Percentiles rank a stretch among this genome's conserved stretches.
phyloP scores from a whole-genome alignment of 2,888 invertebrate genomes.

The Ceraclea dissimilis region DNA sequence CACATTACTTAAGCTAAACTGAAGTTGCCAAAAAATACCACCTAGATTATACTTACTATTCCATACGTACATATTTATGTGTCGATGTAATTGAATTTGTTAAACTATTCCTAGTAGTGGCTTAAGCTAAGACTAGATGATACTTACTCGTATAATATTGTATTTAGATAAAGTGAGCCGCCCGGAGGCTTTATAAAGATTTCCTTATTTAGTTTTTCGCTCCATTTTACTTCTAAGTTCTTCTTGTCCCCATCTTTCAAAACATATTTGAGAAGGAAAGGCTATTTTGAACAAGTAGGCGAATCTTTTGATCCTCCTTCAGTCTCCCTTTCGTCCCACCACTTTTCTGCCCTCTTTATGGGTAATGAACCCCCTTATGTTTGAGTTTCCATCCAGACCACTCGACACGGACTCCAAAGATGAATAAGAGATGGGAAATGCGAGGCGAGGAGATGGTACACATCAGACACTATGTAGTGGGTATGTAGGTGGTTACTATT shows the following conservation, averaged over 20 bases:
- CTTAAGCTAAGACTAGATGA: no score
- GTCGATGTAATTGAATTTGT: no score
- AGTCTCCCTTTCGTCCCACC: slow-evolving; percentile 2
- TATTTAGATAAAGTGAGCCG: slow-evolving; percentile 4
- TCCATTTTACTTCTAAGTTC: neutral
- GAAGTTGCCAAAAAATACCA: no score
- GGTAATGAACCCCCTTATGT: slow-evolving; percentile 9
- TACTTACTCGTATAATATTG: no score
- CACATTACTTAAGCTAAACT: no score
- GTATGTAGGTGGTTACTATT: no score
- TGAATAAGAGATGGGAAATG: slow-evolving; percentile 4
- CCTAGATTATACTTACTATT: no score
- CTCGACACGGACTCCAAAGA: slow-evolving; percentile 8
- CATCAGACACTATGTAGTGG: no score
- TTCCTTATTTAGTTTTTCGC: neutral
- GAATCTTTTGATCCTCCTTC: slow-evolving; percentile 9
- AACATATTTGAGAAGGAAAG: neutral
- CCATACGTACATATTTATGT: no score
- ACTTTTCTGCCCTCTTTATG: slow-evolving; percentile 1
- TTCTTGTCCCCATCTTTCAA: neutral
- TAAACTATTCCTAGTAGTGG: no score
- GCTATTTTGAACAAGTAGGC: slow-evolving; percentile 8
- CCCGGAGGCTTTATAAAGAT: neutral
- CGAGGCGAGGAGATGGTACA: no score
- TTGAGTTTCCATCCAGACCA: slow-evolving; percentile 11